These are phyloP conservation scores for Panagrolaimus sp. DNA, from an alignment of 1,140 invertebrate genomes.

Conservation along the genomic window DNA sequence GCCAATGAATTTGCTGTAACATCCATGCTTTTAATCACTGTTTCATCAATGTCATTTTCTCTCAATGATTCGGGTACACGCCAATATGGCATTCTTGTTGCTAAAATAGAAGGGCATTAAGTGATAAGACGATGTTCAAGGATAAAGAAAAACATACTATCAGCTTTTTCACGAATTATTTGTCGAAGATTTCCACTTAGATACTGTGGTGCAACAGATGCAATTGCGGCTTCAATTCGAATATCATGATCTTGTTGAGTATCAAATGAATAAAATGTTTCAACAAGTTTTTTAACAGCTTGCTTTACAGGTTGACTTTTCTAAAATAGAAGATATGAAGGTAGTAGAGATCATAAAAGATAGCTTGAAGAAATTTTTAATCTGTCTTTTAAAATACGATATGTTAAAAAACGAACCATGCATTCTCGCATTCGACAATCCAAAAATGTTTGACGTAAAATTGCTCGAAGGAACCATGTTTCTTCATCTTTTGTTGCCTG, in stretches of 20 bases:
- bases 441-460: not conserved
- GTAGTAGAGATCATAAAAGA: too few relatives aligned
- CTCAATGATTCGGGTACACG: not conserved
- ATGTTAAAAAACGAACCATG: not conserved
- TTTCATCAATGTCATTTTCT: not conserved
- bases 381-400: not conserved
- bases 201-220: not conserved
- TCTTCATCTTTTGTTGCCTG: not conserved
- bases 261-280: not conserved
- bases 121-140: not conserved
- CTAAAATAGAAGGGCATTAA: not conserved
- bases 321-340: not conserved
- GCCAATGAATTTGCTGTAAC: not conserved
- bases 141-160: not conserved
- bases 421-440: not conserved
- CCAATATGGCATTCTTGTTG: conserved; percentile 7
- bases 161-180: not conserved
- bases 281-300: not conserved
- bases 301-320: not conserved
- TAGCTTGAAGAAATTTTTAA: too few relatives aligned
- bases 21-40: not conserved
- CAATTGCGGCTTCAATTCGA: not conserved
- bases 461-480: not conserved
- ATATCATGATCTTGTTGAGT: not conserved
- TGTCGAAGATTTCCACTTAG: not conserved